Evolutionary conservation across 2,113 vertebrate species (phyloP), one percentile per base, ranked within the genome.

Genomic region (Peucedramus taeniatus): DNA sequence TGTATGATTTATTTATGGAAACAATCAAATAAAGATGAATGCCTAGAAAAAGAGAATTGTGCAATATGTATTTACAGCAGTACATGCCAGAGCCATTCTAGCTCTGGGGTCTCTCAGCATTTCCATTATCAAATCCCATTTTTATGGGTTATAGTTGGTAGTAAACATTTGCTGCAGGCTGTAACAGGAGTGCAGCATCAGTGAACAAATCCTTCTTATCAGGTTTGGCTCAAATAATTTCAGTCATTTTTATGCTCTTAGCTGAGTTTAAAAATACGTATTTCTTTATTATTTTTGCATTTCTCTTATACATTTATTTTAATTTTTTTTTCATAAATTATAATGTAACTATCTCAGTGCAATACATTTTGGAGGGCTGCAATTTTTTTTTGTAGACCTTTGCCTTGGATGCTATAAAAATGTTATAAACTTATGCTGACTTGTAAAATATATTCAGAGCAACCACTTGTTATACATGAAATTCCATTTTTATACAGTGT

Each of bases 61-160:
- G 57, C 40, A 63, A 11, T 93, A 72, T 83, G 35, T 93, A 90
- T 93, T 96, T 96, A 90, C 70, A 91, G 78, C 42, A 74, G 42
- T 88, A 85, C 60, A 37, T 83, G 63, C 66, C 70, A 91, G 78
- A 84, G 39, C 78, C 33, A 37, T 80, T 94, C 74, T 56, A 90
- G 59, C 85, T 93, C 26, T 61, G 59, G 75, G 77, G 63, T 88
- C 42, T 90, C 59, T 95, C 59, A 76, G 82, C 82, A 77, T 85
- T 96, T 95, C 90, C 87, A 83, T 93, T 94, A 95, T 94, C 87
- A 94, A 96, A 91, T 94, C 71, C 64, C 50, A 44, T 93, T 97
- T 96, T 96, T 95, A 90, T 69, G 87, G 77, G 84, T 96, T 96
- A 94, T 69, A 89, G 78, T 87, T 79, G 54, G 74, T 89, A 95